A percentile compares a stretch with the other conserved stretches of the same genome.
phyloP scores from a whole-genome alignment of 2,797 vertebrate genomes.

The Tarsius wallacei region DNA sequence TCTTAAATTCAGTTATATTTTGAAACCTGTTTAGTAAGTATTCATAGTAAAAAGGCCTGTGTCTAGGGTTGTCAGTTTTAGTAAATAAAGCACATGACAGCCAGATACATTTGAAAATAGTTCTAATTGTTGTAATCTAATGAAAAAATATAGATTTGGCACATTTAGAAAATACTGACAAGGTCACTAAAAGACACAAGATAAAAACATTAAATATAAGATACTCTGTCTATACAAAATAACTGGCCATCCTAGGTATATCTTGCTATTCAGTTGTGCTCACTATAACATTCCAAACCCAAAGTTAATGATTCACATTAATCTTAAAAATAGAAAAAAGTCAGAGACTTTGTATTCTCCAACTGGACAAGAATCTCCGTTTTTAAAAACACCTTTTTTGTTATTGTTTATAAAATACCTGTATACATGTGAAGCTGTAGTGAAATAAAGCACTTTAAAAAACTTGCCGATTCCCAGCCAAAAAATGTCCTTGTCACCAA shows the following conservation, averaged over 20 bases:
- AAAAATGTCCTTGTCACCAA: not conserved
- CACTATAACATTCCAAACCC: not conserved
- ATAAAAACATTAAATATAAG: not conserved
- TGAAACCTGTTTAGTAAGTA: not conserved
- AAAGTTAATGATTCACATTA: not conserved
- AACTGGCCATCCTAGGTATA: not conserved
- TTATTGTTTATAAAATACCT: not conserved
- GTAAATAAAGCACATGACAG: not conserved
- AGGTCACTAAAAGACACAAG: not conserved
- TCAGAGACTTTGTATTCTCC: not conserved
- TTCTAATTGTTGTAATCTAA: not conserved
- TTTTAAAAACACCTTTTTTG: not conserved
- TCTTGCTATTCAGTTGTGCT: not conserved
- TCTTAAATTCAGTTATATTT: not conserved
- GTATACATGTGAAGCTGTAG: not conserved
- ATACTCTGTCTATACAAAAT: not conserved
- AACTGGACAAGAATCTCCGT: not conserved
- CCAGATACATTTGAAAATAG: not conserved
- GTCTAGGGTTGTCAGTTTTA: not conserved
- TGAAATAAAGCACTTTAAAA: not conserved
- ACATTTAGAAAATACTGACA: not conserved
- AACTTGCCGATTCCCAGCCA: not conserved
- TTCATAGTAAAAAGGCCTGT: not conserved
- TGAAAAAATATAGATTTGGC: not conserved
- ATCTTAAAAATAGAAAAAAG: not conserved